phyloP scores from a whole-genome alignment of 2,113 vertebrate species.

The Corythoichthys intestinalis region DNA sequence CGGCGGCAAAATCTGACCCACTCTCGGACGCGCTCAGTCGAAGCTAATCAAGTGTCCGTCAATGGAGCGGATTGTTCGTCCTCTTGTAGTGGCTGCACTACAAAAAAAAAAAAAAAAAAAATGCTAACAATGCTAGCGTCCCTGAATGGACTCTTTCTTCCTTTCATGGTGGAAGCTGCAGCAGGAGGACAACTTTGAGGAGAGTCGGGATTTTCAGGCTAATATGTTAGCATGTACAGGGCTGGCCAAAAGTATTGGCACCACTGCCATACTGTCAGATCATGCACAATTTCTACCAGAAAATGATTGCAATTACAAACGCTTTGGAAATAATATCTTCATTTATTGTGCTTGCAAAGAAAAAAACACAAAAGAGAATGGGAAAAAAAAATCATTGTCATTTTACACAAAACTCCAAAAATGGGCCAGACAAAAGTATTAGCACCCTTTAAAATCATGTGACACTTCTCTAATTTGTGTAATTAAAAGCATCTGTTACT shows the following conservation, averaged over 20 bases:
- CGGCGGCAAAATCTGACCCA: neutral
- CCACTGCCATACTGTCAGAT: too few relatives aligned
- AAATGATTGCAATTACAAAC: too few relatives aligned
- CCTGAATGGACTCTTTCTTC: conserved; percentile 36
- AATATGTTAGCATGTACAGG: neutral
- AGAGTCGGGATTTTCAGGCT: neutral
- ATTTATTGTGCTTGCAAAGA: too few relatives aligned
- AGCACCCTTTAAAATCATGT: too few relatives aligned
- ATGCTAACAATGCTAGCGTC: neutral
- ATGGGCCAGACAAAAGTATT: too few relatives aligned
- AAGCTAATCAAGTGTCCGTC: neutral
- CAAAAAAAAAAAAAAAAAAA: neutral
- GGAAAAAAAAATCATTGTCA: too few relatives aligned
- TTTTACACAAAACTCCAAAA: too few relatives aligned
- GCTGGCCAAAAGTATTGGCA: too few relatives aligned
- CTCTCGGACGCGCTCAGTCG: neutral
- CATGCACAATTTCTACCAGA: neutral
- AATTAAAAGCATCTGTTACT: too few relatives aligned
- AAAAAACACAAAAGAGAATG: too few relatives aligned
- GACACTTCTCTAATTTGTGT: too few relatives aligned
- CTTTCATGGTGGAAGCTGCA: conserved; percentile 36
- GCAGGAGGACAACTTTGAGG: conserved; percentile 6
- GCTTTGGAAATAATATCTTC: too few relatives aligned
- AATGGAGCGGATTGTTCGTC: neutral
- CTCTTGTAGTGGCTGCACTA: neutral